These are phyloP conservation scores for Chloroceryle amazona DNA, from an alignment of 2,797 vertebrate genomes.

Conservation along the genomic window DNA sequence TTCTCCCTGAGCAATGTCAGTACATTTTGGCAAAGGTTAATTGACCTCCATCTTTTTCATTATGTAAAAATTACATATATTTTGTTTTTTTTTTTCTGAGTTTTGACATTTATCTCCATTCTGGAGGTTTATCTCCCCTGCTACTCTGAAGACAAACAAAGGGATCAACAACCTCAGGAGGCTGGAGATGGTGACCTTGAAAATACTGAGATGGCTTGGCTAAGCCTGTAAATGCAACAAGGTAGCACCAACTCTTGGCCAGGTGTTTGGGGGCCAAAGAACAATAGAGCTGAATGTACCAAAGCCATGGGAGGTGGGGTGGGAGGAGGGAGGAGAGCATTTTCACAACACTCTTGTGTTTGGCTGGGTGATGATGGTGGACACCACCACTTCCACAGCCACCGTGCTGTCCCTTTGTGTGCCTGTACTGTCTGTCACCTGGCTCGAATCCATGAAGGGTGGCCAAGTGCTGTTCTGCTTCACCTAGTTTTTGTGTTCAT, in stretches of 20 bases:
- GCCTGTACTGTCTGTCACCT: not conserved
- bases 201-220: conserved; percentile 18
- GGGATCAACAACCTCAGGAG: not conserved
- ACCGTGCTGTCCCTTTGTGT: not conserved
- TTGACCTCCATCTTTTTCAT: not conserved
- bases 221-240: conserved; percentile 14
- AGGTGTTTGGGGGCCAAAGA: conserved; percentile 24
- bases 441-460: not conserved
- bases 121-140: not conserved
- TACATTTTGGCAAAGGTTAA: not conserved
- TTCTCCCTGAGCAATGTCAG: not conserved
- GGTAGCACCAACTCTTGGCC: conserved; percentile 43
- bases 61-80: not conserved
- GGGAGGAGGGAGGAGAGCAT: not conserved
- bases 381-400: not conserved
- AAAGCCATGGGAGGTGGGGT: not conserved
- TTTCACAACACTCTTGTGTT: not conserved
- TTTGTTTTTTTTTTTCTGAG: not conserved
- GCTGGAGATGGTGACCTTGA: conserved; percentile 46
- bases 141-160: not conserved
- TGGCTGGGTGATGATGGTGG: not conserved
- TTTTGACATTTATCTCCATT: not conserved
- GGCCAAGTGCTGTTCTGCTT: not conserved
- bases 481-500: not conserved
- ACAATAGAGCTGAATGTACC: not conserved